Evolutionary conservation across 2,888 invertebrate species (phyloP), one percentile per base, ranked within the genome.

Genomic region (Leucophora obtusa): DNA sequence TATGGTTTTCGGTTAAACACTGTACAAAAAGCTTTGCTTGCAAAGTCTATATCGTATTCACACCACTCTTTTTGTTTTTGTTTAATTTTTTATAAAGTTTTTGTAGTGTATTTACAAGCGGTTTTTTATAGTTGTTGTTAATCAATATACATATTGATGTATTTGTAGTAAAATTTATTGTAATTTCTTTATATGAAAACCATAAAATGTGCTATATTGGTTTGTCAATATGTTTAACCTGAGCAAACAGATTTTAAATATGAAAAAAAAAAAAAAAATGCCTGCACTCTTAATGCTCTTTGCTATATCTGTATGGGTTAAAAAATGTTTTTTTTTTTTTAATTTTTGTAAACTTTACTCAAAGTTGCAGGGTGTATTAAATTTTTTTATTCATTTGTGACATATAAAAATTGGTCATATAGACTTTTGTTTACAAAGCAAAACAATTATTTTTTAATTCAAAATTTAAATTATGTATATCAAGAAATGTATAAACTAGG

Each of bases 1-100:
- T 68, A 69, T 68, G 68, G 47, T 68, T 54, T 75, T 62, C 54
- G 54, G 21, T 54, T 47, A 53, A 74, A 66, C 50, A 51, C 53
- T 24, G 15, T 0, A 15, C 51, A 35, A 59, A 51, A 21, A 18
- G n/a, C 0, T 1, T n/a, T 3, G 38, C 38, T 38, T 38, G 38
- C 14, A 38, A 38, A 28, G 6, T 11, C 38, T 11, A 38, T 11
- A 4, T 38, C 3, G 28, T 38, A 38, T 38, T 10, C 14, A 11
- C 38, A 11, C 2, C 10, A 38, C 38, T 38, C 38, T 38, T 11
- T 2, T 3, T 38, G 6, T n/a, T 47, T 47, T n/a, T n/a, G 14
- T n/a, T 47, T 47, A 47, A n/a, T 47, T n/a, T n/a, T 47, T 2
- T 5, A n/a, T 47, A 47, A 2, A 28, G 2, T 47, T n/a, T 47